phyloP scores from a whole-genome alignment of 2,888 invertebrate genomes.

The Tineola bisselliella region DNA sequence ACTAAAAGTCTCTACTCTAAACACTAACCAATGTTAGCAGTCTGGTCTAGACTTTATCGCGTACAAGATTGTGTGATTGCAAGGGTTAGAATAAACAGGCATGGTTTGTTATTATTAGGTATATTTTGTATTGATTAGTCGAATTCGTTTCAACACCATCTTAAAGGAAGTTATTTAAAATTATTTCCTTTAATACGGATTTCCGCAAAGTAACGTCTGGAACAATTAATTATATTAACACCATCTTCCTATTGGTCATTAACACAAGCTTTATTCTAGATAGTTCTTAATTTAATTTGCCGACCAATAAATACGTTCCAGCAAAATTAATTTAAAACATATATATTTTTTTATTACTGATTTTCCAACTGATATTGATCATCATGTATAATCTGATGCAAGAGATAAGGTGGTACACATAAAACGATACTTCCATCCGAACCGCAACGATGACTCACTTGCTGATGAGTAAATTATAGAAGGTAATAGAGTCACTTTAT shows the following conservation, averaged over 20 bases:
- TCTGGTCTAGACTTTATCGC: conserved; percentile 30
- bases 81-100: background rate
- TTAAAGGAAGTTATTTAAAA: too few species aligned
- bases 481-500: background rate
- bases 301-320: too few species aligned
- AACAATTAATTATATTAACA: too few species aligned
- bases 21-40: conserved; percentile 25
- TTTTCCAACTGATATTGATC: conserved; percentile 18
- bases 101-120: background rate
- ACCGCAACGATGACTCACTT: conserved; percentile 14
- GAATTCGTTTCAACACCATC: too few species aligned
- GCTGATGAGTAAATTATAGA: background rate
- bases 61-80: conserved; percentile 16
- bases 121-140: too few species aligned
- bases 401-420: conserved; percentile 58
- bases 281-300: too few species aligned
- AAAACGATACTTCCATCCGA: conserved; percentile 33
- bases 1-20: conserved; percentile 20
- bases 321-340: too few species aligned
- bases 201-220: too few species aligned
- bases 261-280: too few species aligned
- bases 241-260: too few species aligned
- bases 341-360: too few species aligned
- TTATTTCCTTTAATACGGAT: too few species aligned
- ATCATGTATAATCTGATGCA: conserved; percentile 59